These are phyloP conservation scores for Aplysina aerophoba DNA, from an alignment of 37 sponge, comb jelly and placozoan species.

Conservation along the genomic window DNA sequence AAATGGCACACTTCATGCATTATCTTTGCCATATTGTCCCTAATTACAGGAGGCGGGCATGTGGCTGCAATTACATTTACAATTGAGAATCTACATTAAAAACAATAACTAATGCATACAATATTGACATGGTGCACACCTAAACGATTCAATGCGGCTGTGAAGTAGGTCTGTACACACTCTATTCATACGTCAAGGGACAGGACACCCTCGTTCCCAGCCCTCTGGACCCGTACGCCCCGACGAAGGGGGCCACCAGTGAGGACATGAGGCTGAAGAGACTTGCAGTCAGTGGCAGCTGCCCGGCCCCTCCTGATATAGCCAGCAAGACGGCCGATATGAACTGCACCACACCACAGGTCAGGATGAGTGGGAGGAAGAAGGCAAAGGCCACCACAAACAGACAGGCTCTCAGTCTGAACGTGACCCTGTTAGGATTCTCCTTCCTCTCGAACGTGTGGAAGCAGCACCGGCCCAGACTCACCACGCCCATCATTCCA, in stretches of 20 bases:
- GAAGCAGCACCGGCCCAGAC: conserved; percentile 22
- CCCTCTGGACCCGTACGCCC: conserved; percentile 22
- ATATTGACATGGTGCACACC: no score
- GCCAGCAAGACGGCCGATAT: conserved; percentile 4
- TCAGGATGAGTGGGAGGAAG: conserved; percentile 13
- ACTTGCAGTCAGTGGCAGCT: not conserved
- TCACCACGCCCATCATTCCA: not conserved
- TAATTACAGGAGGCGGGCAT: no score
- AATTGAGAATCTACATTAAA: no score
- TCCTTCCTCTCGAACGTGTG: not conserved
- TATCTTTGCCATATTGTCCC: no score
- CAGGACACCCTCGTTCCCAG: conserved; percentile 2
- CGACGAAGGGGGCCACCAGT: conserved; percentile 4
- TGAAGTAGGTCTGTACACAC: no score
- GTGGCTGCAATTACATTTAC: no score
- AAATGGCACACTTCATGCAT: no score
- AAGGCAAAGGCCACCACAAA: not conserved
- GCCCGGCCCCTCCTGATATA: conserved; percentile 6
- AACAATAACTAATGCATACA: no score
- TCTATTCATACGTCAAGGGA: conserved; percentile 19
- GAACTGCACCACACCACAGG: conserved; percentile 17
- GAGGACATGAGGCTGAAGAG: conserved; percentile 16
- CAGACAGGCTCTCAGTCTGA: not conserved
- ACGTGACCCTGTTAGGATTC: not conserved
- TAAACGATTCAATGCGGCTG: no score